A percentile compares a stretch with the other conserved stretches of the same genome.
These are phyloP conservation scores for Pardalotus punctatus DNA, from an alignment of 2,113 vertebrate species.

Conservation along the genomic window DNA sequence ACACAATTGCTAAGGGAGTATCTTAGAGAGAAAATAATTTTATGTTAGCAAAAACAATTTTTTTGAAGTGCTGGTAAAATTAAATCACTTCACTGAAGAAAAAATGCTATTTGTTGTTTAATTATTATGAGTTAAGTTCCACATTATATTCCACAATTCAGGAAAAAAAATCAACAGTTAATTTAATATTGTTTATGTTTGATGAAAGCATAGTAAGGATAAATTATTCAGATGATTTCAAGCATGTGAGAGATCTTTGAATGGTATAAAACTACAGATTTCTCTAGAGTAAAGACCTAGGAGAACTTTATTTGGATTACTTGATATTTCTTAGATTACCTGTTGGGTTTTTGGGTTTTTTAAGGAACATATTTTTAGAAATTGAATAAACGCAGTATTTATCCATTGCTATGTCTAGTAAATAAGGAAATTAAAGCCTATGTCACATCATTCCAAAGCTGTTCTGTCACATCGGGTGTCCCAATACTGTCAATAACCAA, in stretches of 20 bases:
- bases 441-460: neutral
- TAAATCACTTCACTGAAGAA: neutral
- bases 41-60: neutral
- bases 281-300: neutral
- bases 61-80: neutral
- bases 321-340: neutral
- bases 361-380: neutral
- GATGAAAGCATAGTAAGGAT: neutral
- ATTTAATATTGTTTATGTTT: neutral
- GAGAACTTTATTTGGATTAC: neutral
- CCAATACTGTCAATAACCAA: neutral
- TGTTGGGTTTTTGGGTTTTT: rapidly evolving
- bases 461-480: neutral
- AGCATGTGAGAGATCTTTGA: neutral
- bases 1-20: neutral
- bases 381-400: rapidly evolving
- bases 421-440: neutral
- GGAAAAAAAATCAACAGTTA: neutral
- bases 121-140: neutral
- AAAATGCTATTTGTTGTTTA: neutral
- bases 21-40: neutral
- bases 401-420: neutral
- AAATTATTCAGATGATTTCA: neutral
- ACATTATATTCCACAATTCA: neutral
- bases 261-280: neutral